phyloP scores from a whole-genome alignment of 2,888 invertebrate genomes.

The Digitonthophagus gazella region DNA sequence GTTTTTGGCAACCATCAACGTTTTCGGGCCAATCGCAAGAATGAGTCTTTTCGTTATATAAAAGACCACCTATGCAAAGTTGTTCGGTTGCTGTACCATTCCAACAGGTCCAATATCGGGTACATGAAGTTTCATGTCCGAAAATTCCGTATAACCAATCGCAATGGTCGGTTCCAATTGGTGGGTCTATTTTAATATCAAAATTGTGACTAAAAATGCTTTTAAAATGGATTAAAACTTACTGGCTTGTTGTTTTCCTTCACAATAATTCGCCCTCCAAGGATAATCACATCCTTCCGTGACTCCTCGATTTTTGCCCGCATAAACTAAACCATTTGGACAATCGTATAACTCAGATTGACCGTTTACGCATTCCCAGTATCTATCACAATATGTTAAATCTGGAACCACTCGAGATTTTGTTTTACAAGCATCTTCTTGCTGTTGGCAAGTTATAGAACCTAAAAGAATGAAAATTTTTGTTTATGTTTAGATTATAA shows the following conservation, averaged over 20 bases:
- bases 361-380: conserved; percentile 85
- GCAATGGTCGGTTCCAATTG: conserved; percentile 81
- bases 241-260: conserved; percentile 75
- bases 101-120: conserved; percentile 93
- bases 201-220: neutral
- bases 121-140: conserved; percentile 91
- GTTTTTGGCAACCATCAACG: conserved; percentile 90
- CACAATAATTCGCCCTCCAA: conserved; percentile 86
- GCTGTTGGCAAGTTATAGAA: conserved; percentile 48
- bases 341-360: conserved; percentile 84
- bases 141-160: conserved; percentile 93
- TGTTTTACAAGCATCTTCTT: conserved; percentile 80
- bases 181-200: conserved; percentile 66
- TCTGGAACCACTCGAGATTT: conserved; percentile 76
- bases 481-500: neutral
- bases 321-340: conserved; percentile 86
- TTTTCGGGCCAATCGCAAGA: conserved; percentile 95
- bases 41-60: conserved; percentile 87
- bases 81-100: conserved; percentile 91
- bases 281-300: conserved; percentile 89
- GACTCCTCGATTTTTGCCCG: conserved; percentile 83
- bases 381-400: conserved; percentile 77
- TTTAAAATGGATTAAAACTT: conserved; percentile 43
- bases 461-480: too few species aligned
- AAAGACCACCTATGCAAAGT: conserved; percentile 84